Evolutionary conservation across 2,888 invertebrate species (phyloP).

Genomic region (Drosophila tripunctata): DNA sequence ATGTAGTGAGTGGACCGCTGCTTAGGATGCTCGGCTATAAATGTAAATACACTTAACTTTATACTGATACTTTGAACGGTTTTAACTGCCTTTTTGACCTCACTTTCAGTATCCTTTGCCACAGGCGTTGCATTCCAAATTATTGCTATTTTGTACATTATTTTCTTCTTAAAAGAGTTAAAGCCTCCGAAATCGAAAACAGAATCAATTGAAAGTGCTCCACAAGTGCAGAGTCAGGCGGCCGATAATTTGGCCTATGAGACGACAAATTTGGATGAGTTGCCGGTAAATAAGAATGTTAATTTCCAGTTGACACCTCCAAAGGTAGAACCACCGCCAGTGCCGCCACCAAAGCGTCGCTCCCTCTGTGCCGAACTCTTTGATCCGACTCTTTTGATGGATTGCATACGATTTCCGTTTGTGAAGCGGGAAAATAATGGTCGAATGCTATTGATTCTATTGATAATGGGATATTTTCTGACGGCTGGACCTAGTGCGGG

Average conservation of each 20-base stretch:
- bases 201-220: slow-evolving; percentile 15
- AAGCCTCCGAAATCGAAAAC: slow-evolving; percentile 11
- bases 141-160: slow-evolving; percentile 81
- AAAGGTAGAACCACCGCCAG: slow-evolving; percentile 48
- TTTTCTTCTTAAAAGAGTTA: slow-evolving; percentile 82
- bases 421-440: slow-evolving; percentile 80
- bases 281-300: slow-evolving; percentile 71
- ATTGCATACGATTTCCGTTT: slow-evolving; percentile 80
- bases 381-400: slow-evolving; percentile 82
- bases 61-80: too few relatives aligned
- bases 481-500: slow-evolving; percentile 81
- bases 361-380: slow-evolving; percentile 81
- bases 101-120: slow-evolving; percentile 78
- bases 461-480: slow-evolving; percentile 80
- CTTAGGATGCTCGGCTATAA: slow-evolving; percentile 81
- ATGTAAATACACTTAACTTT: too few relatives aligned
- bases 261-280: slow-evolving; percentile 62
- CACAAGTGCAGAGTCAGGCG: slow-evolving; percentile 52
- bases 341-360: slow-evolving; percentile 27
- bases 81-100: too few relatives aligned
- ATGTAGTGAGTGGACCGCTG: slow-evolving; percentile 81
- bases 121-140: slow-evolving; percentile 80
- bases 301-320: slow-evolving; percentile 76
- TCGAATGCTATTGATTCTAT: slow-evolving; percentile 73
- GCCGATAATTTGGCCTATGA: slow-evolving; percentile 79